Evolutionary conservation across 2,797 vertebrate species (phyloP).

Genomic region (Falco peregrinus): DNA sequence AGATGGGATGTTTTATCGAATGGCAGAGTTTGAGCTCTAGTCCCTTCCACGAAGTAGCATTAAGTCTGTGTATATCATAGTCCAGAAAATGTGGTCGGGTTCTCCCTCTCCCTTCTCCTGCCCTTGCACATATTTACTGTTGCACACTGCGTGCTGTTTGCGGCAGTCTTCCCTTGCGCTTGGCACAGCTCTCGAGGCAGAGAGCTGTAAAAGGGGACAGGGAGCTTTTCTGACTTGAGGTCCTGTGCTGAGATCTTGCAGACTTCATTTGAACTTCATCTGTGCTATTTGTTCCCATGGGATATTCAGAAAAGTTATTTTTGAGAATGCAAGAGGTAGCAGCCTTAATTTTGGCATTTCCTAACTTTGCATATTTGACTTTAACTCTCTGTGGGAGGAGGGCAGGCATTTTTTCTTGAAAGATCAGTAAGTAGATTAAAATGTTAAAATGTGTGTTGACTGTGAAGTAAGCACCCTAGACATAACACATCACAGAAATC

Average conservation of each 20-base stretch:
- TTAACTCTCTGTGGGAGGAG: neutral
- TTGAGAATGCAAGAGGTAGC: neutral
- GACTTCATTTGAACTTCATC: neutral
- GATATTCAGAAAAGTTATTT: conserved; percentile 30
- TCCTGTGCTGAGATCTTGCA: neutral
- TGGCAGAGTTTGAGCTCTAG: neutral
- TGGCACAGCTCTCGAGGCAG: neutral
- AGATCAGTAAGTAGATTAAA: conserved; percentile 12
- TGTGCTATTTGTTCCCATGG: neutral
- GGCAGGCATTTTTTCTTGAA: neutral
- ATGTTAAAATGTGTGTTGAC: neutral
- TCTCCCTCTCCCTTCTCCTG: neutral
- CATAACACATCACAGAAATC: neutral
- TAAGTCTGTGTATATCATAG: neutral
- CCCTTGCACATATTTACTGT: neutral
- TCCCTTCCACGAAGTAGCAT: neutral
- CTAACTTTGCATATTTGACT: conserved; percentile 11
- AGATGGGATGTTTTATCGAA: neutral
- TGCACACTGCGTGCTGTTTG: neutral
- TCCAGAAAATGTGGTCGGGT: neutral
- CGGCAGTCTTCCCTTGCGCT: neutral
- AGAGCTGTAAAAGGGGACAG: neutral
- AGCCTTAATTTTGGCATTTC: conserved; percentile 33
- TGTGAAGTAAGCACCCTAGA: conserved; percentile 1
- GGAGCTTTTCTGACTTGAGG: neutral